Evolutionary conservation across 2,113 vertebrate species (phyloP).

Genomic region (Cyprinodon variegatus): DNA sequence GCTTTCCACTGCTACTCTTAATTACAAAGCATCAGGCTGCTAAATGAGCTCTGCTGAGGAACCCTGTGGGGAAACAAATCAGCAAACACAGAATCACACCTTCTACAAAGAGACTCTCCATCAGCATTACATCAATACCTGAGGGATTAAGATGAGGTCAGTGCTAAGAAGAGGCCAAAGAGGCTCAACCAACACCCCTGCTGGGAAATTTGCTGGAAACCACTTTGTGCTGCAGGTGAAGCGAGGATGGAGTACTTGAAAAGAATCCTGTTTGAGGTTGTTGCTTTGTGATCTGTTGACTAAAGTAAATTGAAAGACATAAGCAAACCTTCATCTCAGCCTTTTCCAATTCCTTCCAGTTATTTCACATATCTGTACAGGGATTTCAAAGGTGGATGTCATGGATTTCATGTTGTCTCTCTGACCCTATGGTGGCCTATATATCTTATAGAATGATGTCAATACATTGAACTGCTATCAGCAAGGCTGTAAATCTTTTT

Average conservation of each 20-base stretch:
- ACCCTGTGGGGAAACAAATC: conserved; percentile 63
- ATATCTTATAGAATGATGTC: no score
- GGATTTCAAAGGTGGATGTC: no score
- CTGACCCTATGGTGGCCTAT: no score
- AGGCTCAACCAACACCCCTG: conserved; percentile 2
- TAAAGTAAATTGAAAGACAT: background rate
- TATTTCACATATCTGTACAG: background rate
- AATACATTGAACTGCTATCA: no score
- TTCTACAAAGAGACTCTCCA: conserved; percentile 44
- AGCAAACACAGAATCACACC: conserved; percentile 43
- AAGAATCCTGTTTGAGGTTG: background rate
- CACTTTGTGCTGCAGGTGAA: background rate
- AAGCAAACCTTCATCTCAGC: background rate
- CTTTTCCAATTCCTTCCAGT: background rate
- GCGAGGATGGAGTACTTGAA: background rate
- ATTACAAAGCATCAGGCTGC: conserved; percentile 71
- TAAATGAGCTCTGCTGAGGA: conserved; percentile 67
- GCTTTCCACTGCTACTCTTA: conserved; percentile 64
- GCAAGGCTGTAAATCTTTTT: no score
- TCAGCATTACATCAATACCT: conserved; percentile 43
- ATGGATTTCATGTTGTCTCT: no score
- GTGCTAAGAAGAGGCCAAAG: conserved; percentile 17
- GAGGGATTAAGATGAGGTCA: conserved; percentile 49
- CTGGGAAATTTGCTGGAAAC: conserved; percentile 8
- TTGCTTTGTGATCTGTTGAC: background rate